phyloP scores from a whole-genome alignment of 92 coral and sea anemone species.

The Epizoanthus fatuus region DNA sequence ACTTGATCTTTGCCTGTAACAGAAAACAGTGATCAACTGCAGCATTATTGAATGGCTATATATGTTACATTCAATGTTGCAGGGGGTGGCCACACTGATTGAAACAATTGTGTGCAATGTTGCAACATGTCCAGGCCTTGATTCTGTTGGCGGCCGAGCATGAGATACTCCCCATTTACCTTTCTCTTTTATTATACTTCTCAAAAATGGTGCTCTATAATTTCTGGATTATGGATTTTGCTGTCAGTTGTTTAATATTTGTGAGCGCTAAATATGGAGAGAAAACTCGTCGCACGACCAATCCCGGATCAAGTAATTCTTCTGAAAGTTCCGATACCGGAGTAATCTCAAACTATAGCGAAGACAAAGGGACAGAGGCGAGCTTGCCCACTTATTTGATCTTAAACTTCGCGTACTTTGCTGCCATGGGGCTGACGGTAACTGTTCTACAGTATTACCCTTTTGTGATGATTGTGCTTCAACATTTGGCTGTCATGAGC shows the following conservation, averaged over 20 bases:
- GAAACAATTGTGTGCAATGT: too few species aligned
- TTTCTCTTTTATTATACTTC: too few species aligned
- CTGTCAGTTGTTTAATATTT: conserved; percentile 81
- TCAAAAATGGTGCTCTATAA: conserved; percentile 86
- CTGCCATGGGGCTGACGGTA: conserved; percentile 88
- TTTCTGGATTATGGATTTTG: conserved; percentile 96
- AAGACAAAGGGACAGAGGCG: conserved; percentile 60
- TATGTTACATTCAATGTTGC: too few species aligned
- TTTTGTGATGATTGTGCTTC: conserved; percentile 77
- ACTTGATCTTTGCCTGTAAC: too few species aligned
- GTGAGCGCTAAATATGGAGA: conserved; percentile 93
- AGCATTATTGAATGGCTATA: too few species aligned
- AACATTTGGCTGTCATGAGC: conserved; percentile 89
- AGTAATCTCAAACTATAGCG: conserved; percentile 7
- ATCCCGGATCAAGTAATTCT: not conserved
- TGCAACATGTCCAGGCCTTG: too few species aligned
- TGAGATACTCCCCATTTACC: too few species aligned
- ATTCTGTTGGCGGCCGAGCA: too few species aligned
- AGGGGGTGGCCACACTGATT: too few species aligned
- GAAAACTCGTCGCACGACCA: conserved; percentile 57
- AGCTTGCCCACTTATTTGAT: conserved; percentile 73
- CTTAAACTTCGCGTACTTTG: conserved; percentile 82
- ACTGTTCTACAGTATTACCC: conserved; percentile 85
- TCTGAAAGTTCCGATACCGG: conserved; percentile 8
- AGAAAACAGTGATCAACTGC: too few species aligned